phyloP scores from a whole-genome alignment of 2,113 vertebrate species.

The Cynocephalus volans region DNA sequence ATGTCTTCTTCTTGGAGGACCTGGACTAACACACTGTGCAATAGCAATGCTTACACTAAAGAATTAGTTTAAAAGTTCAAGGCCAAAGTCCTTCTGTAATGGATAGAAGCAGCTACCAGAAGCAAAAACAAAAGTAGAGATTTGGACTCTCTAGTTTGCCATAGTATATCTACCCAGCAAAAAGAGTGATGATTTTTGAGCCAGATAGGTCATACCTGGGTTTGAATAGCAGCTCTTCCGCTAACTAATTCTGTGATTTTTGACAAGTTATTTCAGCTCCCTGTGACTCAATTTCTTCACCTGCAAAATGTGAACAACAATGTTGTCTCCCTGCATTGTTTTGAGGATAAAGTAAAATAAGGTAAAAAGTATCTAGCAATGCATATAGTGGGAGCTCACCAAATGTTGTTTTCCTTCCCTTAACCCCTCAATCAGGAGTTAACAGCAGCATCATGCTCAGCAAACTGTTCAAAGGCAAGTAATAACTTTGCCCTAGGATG shows the following conservation, averaged over 20 bases:
- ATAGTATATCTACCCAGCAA: neutral
- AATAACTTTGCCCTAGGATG: neutral
- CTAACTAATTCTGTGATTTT: conserved; percentile 23
- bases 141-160: neutral
- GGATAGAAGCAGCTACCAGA: neutral
- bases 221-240: neutral
- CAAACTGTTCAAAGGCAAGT: neutral
- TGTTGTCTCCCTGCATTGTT: neutral
- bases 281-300: neutral
- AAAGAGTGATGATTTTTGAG: neutral
- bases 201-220: neutral
- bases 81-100: neutral
- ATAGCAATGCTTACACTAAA: neutral
- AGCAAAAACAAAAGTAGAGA: neutral
- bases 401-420: neutral
- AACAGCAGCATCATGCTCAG: neutral
- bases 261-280: neutral
- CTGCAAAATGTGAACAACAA: neutral
- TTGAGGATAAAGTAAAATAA: conserved; percentile 21
- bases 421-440: neutral
- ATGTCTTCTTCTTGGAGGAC: neutral
- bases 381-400: neutral
- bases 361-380: neutral
- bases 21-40: neutral
- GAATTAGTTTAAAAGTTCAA: neutral